Conservation (phyloP, 2,888 invertebrate species). For the Chirona hameri region DNA sequence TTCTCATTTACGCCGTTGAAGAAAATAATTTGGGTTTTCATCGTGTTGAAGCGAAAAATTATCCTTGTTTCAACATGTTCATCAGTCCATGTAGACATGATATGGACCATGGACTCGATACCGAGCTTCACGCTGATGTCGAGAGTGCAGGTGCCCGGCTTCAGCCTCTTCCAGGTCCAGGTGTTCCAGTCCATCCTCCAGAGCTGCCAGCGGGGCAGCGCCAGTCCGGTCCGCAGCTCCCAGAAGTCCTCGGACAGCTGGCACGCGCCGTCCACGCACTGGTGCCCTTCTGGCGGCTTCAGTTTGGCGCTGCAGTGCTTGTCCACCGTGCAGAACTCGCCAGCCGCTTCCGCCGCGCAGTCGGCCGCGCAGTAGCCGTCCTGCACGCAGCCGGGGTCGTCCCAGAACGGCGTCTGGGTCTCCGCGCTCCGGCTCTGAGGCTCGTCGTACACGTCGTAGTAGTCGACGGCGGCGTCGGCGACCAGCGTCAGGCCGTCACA, state of each 20-base stretch:
- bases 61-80: background rate
- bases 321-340: background rate
- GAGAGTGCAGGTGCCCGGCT: background rate
- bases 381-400: conserved; percentile 9
- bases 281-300: background rate
- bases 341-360: background rate
- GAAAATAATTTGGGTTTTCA: background rate
- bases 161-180: background rate
- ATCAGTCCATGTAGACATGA: background rate
- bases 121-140: background rate
- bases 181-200: background rate
- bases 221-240: background rate
- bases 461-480: background rate
- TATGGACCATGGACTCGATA: background rate
- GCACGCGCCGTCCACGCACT: background rate
- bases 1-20: background rate
- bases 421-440: background rate
- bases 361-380: background rate
- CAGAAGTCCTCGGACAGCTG: background rate
- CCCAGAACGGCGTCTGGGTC: background rate
- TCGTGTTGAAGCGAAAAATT: background rate
- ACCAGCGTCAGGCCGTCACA: background rate
- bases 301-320: background rate
- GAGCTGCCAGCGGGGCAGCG: background rate
- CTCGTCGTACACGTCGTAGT: conserved; percentile 6